Percentiles rank a stretch among this genome's conserved stretches.
Conservation (phyloP, 2,888 invertebrate species). For the Scelioninae gen. 1 region DNA sequence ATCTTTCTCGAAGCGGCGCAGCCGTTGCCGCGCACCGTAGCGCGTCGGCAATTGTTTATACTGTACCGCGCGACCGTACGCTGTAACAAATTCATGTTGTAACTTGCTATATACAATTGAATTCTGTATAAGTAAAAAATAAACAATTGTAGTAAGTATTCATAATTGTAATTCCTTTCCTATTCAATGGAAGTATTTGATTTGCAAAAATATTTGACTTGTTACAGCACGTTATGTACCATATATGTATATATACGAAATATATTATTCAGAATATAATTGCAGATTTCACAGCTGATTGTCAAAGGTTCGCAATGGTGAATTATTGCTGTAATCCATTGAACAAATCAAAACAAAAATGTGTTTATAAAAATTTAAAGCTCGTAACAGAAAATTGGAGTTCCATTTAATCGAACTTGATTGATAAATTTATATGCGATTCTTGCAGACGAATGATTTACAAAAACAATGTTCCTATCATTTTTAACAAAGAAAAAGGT, state of each 20-base stretch:
- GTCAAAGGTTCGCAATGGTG: slow-evolving; percentile 5
- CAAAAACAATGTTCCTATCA: background rate
- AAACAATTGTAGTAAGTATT: slow-evolving; percentile 7
- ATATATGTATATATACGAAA: background rate
- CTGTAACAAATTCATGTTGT: background rate
- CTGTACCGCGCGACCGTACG: background rate
- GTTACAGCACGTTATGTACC: background rate
- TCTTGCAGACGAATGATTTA: slow-evolving; percentile 5
- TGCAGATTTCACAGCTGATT: slow-evolving; percentile 19
- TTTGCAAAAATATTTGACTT: background rate
- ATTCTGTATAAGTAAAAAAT: background rate
- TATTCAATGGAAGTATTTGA: background rate
- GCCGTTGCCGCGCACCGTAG: background rate
- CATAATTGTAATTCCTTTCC: slow-evolving; percentile 1
- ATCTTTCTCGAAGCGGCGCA: background rate
- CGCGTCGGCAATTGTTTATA: background rate
- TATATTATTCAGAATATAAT: no score
- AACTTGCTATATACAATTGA: background rate
- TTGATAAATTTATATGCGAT: slow-evolving; percentile 12
- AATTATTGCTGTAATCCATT: slow-evolving; percentile 14
- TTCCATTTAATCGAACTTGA: slow-evolving; percentile 3
- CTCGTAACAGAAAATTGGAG: slow-evolving; percentile 4
- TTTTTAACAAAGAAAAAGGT: background rate
- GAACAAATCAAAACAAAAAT: slow-evolving; percentile 5
- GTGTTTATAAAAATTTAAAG: slow-evolving; percentile 11